Evolutionary conservation across 2,113 vertebrate species (phyloP).

Genomic region (Varanus salvator): DNA sequence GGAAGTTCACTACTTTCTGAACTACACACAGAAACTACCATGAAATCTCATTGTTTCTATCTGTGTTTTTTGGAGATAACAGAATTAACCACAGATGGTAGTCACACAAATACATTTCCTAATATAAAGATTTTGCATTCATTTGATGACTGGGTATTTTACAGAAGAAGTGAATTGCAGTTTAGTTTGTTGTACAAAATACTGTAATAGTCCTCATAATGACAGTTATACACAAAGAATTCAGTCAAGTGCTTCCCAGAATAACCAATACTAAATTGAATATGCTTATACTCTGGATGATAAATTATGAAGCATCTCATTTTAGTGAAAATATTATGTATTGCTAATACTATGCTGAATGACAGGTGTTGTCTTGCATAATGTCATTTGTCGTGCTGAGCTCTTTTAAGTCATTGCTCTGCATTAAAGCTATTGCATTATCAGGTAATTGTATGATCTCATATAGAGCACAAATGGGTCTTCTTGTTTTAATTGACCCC

Average conservation of each 20-base stretch:
- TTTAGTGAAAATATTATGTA: background rate
- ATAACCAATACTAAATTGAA: conserved; percentile 22
- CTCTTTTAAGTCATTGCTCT: background rate
- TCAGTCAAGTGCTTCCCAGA: background rate
- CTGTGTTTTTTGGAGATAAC: background rate
- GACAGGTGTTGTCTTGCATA: background rate
- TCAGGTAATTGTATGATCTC: background rate
- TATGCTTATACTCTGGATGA: background rate
- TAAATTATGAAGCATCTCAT: background rate
- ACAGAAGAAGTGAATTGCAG: background rate
- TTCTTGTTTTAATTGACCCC: background rate
- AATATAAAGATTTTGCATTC: background rate
- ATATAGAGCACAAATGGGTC: background rate
- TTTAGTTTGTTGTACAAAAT: conserved; percentile 24
- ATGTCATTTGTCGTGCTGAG: background rate
- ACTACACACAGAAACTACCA: too few relatives aligned
- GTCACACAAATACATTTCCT: background rate
- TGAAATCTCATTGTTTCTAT: background rate
- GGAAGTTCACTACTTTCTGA: too few relatives aligned
- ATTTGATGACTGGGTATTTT: background rate
- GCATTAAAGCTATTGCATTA: background rate
- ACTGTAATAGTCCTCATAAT: background rate
- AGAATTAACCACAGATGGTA: background rate
- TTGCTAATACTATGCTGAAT: background rate
- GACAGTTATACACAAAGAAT: conserved; percentile 19